Conservation (phyloP, 2,113 vertebrate species). For the Bucco capensis region DNA sequence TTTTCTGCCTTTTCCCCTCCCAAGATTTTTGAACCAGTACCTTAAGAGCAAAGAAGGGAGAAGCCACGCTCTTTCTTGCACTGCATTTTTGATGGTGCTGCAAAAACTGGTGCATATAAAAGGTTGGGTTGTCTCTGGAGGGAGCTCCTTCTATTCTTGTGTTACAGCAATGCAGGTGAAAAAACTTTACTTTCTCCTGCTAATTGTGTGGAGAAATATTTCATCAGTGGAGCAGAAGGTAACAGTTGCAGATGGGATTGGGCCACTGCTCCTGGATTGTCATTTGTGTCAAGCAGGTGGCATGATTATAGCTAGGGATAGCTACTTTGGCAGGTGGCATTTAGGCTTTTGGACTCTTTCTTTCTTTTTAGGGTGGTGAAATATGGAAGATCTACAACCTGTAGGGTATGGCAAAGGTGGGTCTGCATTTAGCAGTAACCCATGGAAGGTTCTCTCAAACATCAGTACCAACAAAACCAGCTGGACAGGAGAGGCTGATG, state of each 20-base stretch:
- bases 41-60: neutral
- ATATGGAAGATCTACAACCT: neutral
- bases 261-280: neutral
- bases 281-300: neutral
- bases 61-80: neutral
- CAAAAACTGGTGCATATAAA: neutral
- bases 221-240: neutral
- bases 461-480: neutral
- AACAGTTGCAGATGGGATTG: neutral
- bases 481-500: rapidly evolving
- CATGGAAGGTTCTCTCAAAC: neutral
- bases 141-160: neutral
- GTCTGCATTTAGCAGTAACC: neutral
- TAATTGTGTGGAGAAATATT: neutral
- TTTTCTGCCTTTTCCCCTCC: neutral
- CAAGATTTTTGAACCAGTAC: neutral
- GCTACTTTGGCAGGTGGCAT: constrained; percentile 56
- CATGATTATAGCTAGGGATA: neutral
- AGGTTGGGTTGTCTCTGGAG: neutral
- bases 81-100: neutral
- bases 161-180: neutral
- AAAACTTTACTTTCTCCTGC: neutral
- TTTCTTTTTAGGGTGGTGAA: neutral
- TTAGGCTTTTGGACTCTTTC: constrained; percentile 50
- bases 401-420: neutral